These are phyloP conservation scores for Drosophila burlai DNA, from an alignment of 1,140 invertebrate species.

Conservation along the genomic window DNA sequence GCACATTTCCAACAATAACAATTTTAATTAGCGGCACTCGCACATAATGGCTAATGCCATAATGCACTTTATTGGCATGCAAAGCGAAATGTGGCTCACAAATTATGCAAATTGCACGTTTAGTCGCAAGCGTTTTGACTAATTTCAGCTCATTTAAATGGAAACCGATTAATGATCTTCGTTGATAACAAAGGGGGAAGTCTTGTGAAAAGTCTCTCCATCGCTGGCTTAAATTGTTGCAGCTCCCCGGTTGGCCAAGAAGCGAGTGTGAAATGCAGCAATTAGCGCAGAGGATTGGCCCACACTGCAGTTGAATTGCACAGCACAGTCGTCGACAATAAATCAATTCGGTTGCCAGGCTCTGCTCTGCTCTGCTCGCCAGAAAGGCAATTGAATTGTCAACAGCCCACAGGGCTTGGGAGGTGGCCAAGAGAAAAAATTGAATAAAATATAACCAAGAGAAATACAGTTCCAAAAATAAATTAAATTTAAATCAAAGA, in stretches of 20 bases:
- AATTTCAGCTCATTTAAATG: constrained; percentile 67
- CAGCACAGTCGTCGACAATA: constrained; percentile 19
- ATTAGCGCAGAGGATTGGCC: constrained; percentile 28
- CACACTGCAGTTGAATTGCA: constrained; percentile 29
- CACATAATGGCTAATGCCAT: constrained; percentile 57
- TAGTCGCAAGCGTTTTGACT: constrained; percentile 59
- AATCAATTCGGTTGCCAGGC: constrained; percentile 27
- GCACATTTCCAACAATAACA: constrained; percentile 59
- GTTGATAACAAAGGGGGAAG: constrained; percentile 49
- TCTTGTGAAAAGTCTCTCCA: constrained; percentile 43
- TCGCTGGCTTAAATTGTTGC: constrained; percentile 25
- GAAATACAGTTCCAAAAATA: not conserved
- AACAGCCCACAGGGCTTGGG: constrained; percentile 2
- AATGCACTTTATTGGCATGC: constrained; percentile 70
- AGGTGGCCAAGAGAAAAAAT: not conserved
- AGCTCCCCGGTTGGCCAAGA: constrained; percentile 33
- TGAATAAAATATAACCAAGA: not conserved
- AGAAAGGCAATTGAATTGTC: constrained; percentile 40
- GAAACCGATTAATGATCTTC: constrained; percentile 50
- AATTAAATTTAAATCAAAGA: no score
- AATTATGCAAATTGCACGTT: constrained; percentile 64
- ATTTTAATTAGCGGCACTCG: constrained; percentile 62
- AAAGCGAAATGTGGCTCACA: constrained; percentile 45
- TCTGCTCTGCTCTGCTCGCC: not conserved
- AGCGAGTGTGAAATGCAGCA: constrained; percentile 36